Percentiles rank a stretch among this genome's conserved stretches.
These are phyloP conservation scores for Corythornis leucogaster DNA, from an alignment of 2,797 vertebrate genomes.

Conservation along the genomic window DNA sequence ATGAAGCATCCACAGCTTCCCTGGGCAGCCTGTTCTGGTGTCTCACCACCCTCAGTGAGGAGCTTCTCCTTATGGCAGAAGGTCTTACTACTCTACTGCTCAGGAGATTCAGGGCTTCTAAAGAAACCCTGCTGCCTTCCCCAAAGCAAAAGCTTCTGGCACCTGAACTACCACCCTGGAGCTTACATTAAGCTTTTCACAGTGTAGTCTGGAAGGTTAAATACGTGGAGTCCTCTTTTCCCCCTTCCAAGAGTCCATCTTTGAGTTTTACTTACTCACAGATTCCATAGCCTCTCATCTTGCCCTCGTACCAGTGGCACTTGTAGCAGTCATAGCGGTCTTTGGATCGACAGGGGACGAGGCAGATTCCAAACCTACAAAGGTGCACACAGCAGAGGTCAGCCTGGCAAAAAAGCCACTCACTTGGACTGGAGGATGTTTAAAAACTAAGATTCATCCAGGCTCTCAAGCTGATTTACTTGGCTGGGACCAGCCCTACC, in stretches of 20 bases:
- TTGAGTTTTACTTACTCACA: slow-evolving; percentile 81
- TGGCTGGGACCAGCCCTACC: neutral
- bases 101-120: neutral
- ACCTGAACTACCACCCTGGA: neutral
- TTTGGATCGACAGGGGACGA: slow-evolving; percentile 64
- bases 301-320: slow-evolving; percentile 81
- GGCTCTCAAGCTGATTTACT: neutral
- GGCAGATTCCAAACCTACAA: slow-evolving; percentile 79
- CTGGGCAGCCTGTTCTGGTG: too few relatives aligned
- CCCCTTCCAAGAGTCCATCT: neutral
- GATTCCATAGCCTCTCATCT: slow-evolving; percentile 81
- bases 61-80: neutral
- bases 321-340: slow-evolving; percentile 84
- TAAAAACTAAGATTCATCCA: neutral
- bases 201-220: neutral
- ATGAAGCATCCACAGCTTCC: too few relatives aligned
- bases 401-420: fast-evolving
- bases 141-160: neutral
- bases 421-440: neutral
- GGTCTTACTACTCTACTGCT: neutral
- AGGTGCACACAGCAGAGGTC: neutral
- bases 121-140: neutral
- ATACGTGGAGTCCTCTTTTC: fast-evolving
- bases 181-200: neutral
- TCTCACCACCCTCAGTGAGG: too few relatives aligned